These are phyloP conservation scores for Halocynthia roretzi DNA, from an alignment of 23 tunicate species.

Conservation along the genomic window DNA sequence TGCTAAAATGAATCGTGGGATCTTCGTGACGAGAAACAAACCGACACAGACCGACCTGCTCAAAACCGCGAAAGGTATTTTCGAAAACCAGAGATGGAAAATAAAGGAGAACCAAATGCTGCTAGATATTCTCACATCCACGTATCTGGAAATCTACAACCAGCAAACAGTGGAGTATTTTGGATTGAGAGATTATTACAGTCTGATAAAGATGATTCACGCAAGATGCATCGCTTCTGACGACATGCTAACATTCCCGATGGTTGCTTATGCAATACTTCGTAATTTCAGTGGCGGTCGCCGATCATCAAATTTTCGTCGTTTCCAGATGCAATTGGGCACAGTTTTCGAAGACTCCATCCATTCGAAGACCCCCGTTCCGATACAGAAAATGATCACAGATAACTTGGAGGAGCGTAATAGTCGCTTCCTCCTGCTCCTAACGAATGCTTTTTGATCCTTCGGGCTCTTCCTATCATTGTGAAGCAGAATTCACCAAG, in stretches of 20 bases:
- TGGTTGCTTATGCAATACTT: conserved; percentile 20
- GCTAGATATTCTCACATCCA: conserved; percentile 26
- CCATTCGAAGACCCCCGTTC: not conserved
- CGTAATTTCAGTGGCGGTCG: conserved; percentile 66
- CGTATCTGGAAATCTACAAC: conserved; percentile 49
- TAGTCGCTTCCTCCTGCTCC: conserved; percentile 57
- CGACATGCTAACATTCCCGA: not conserved
- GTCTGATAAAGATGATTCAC: conserved; percentile 60
- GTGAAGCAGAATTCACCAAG: conserved; percentile 35
- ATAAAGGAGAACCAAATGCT: conserved; percentile 12
- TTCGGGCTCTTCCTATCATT: conserved; percentile 39
- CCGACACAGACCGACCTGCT: conserved; percentile 50
- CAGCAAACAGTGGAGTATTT: conserved; percentile 57
- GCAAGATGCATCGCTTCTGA: too few species aligned
- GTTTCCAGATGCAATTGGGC: too few species aligned
- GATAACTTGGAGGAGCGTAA: conserved; percentile 50
- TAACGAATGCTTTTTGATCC: conserved; percentile 66
- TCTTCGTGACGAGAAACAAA: conserved; percentile 67
- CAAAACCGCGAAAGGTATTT: conserved; percentile 74
- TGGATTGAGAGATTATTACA: conserved; percentile 75
- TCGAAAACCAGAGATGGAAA: conserved; percentile 36
- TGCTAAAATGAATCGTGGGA: conserved; percentile 88
- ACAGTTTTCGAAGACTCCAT: not conserved
- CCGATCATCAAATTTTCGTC: not conserved
- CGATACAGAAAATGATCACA: conserved; percentile 31